These are phyloP conservation scores for Progne subis DNA, from an alignment of 2,113 vertebrate genomes.

Conservation along the genomic window DNA sequence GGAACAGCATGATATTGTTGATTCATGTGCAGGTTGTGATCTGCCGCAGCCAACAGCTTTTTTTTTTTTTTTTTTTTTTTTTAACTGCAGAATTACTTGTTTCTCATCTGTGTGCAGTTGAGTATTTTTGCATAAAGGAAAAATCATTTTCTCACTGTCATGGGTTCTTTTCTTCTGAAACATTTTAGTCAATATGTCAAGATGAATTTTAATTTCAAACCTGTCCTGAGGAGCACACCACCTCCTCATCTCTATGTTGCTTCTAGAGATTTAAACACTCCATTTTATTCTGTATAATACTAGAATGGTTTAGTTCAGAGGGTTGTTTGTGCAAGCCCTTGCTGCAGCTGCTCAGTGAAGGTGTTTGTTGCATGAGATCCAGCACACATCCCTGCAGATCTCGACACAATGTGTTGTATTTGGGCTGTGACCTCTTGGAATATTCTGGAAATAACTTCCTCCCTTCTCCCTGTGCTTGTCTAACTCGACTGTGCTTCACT, in stretches of 20 bases:
- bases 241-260: not conserved
- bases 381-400: not conserved
- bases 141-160: not conserved
- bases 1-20: constrained; percentile 34
- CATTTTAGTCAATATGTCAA: not conserved
- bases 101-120: constrained; percentile 5
- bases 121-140: constrained; percentile 4
- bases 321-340: not conserved
- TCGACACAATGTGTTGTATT: rapidly evolving
- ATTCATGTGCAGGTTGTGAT: constrained; percentile 53
- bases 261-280: not conserved
- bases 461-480: not conserved
- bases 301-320: not conserved
- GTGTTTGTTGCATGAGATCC: not conserved
- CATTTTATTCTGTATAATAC: not conserved
- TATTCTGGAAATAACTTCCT: not conserved
- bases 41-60: constrained; percentile 10
- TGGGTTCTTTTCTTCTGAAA: not conserved
- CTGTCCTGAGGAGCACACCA: rapidly evolving
- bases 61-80: not conserved
- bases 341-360: not conserved
- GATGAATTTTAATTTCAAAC: not conserved
- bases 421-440: not conserved
- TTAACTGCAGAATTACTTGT: constrained; percentile 14
- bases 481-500: not conserved